Evolutionary conservation across 2,888 invertebrate species (phyloP), one percentile per base, ranked within the genome.

Genomic region (Limnephilus marmoratus): DNA sequence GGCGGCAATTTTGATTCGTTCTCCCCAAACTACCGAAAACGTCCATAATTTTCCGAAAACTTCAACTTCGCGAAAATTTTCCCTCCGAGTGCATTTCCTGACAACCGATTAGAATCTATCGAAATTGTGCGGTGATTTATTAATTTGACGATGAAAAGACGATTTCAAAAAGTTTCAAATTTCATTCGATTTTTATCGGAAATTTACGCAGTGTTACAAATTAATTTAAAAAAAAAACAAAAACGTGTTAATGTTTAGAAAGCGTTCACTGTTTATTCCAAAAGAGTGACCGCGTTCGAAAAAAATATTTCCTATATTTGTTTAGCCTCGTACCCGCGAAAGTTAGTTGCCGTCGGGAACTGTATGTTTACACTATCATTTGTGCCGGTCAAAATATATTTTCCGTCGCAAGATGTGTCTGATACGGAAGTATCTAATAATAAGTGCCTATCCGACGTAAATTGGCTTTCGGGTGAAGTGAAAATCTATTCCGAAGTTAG

Each of bases 1-100:
- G 88, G 89, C 68, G 91, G 89, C 91, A 89, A 89, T 91, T 91
- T 81, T 81, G 68, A 34, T 88, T 89, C 89, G 82, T 89, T 89
- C 89, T 91, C 37, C 89, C 41, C 41, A 53, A 92, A 92, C 89
- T 80, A 85, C 87, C 81, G 31, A 24, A 90, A 90, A 87, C 90
- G 87, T 87, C 12, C 2, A 90, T 90, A 87, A 92, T 90, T 92
- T 31, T 31, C 31, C 31, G 31, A 31, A 31, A 81, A 92, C 92
- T 82, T 90, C 29, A 90, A 90, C 92, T 92, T 90, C 53, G 81
- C 18, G 41, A 87, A 92, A 86, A 90, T 83, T 87, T 90, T 81
- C 29, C 83, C 83, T 82, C 29, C 89, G 91, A 45, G 45, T 81
- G 83, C 37, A n/a, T n/a, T 80, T 29, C 18, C 82, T 87, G 87